A percentile compares a stretch with the other conserved stretches of the same genome.
phyloP scores from a whole-genome alignment of 2,888 invertebrate species.

The Caenorhabditis japonica region DNA sequence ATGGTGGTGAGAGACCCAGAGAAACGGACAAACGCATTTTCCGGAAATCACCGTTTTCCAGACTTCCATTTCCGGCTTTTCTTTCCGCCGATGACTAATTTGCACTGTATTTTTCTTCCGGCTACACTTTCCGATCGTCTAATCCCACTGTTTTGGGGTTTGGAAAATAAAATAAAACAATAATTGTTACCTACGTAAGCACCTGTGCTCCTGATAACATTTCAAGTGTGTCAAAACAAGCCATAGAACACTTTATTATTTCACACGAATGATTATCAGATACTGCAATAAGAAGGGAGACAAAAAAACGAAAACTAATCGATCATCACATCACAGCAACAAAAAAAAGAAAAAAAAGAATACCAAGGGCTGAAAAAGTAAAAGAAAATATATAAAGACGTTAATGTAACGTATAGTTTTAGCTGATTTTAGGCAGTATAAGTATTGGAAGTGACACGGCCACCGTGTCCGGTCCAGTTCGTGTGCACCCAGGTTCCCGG shows the following conservation, averaged over 20 bases:
- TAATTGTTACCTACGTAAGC: background rate
- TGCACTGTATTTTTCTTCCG: background rate
- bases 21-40: too few relatives aligned
- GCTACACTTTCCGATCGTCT: constrained; percentile 11
- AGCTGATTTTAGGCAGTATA: constrained; percentile 83
- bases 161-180: constrained; percentile 5
- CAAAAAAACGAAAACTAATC: constrained; percentile 3
- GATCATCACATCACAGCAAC: constrained; percentile 37
- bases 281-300: constrained; percentile 21
- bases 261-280: constrained; percentile 39
- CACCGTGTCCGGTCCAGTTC: constrained; percentile 99
- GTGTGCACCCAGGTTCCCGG: constrained; percentile 92
- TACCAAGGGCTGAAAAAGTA: constrained; percentile 9
- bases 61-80: too few relatives aligned
- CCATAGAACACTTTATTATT: constrained; percentile 46
- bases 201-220: constrained; percentile 14
- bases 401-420: constrained; percentile 40
- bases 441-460: constrained; percentile 93
- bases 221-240: constrained; percentile 16
- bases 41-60: too few relatives aligned
- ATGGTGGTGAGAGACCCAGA: too few relatives aligned
- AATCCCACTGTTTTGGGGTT: constrained; percentile 24
- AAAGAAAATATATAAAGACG: constrained; percentile 6
- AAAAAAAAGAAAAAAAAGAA: constrained; percentile 6
- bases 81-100: background rate